phyloP scores from a whole-genome alignment of 1,140 invertebrate genomes.

The Leptinotarsa undecemlineata region DNA sequence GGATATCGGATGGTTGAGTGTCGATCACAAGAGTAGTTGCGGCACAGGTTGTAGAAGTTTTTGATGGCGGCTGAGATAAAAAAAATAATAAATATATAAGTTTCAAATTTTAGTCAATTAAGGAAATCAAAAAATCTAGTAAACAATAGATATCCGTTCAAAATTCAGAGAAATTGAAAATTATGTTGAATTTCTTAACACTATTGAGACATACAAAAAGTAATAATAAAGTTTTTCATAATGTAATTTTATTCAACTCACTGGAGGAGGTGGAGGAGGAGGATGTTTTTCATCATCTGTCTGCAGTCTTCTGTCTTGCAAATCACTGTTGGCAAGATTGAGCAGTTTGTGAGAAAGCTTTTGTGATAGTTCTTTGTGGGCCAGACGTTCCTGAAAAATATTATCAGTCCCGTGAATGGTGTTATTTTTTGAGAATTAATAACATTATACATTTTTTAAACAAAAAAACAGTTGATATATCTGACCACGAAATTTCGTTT shows the following conservation, averaged over 20 bases:
- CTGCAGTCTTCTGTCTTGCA: conserved; percentile 30
- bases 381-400: conserved; percentile 58
- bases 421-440: no score
- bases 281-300: conserved; percentile 32
- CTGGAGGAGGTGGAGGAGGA: conserved; percentile 65
- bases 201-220: no score
- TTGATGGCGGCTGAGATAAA: conserved; percentile 26
- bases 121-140: background rate
- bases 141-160: background rate
- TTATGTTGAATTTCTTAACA: no score
- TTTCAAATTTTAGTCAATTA: background rate
- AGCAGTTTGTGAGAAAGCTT: conserved; percentile 43
- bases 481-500: no score
- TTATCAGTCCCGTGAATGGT: no score
- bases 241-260: conserved; percentile 51
- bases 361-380: conserved; percentile 39
- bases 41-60: background rate
- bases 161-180: background rate
- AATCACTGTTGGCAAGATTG: conserved; percentile 32
- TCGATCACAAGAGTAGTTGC: conserved; percentile 16
- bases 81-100: no score
- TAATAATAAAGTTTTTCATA: no score
- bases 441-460: no score
- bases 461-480: no score
- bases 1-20: conserved; percentile 11